Evolutionary conservation across 2,113 vertebrate genomes (phyloP), one percentile per base, ranked within the genome.

Genomic region (Danionella cerebrum): DNA sequence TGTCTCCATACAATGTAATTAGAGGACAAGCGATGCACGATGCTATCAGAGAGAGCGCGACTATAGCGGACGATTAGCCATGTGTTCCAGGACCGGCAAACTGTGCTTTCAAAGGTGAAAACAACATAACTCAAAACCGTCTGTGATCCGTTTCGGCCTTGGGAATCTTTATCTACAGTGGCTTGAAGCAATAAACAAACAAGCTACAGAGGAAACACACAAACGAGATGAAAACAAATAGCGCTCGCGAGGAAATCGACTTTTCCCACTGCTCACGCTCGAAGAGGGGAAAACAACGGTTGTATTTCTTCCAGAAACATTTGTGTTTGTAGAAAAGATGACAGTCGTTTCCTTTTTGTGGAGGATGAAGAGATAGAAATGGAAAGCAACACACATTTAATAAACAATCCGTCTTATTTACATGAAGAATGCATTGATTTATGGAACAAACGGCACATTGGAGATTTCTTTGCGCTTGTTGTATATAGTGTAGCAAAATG

Each of bases 121-220:
- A 74, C 48, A 63, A 67, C 57, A 65, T 64, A 62, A 39, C 65
- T 48, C 11, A 47, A 67, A 59, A 72, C 64, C 5, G 29, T 62
- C 25, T 55, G 16, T 7, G 69, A 29, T 41, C 44, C 16, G 18
- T 64, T 51, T 69, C 60, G 57, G 59, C 36, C 50, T 57, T 48
- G 29, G 47, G 69, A 73, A 72, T 54, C 35, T 63, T 74, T 71
- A 69, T 70, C 62, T 72, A 59, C 72, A 66, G 64, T 39, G 71
- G 52, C 70, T 67, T 75, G 67, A 24, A 69, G 38, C 24, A 73
- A 71, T 69, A 69, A 25, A 66, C 69, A 73, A 55, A 53, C 70
- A 70, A 35, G 24, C 22, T 29, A 25, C 8, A 58, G n/a, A 51
- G 55, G 39, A 67, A 71, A 45, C 57, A 44, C 45, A 38, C 52